Base-by-base conservation (phyloP, 2,113 vertebrate species). In the Gadus chalcogrammus region DNA sequence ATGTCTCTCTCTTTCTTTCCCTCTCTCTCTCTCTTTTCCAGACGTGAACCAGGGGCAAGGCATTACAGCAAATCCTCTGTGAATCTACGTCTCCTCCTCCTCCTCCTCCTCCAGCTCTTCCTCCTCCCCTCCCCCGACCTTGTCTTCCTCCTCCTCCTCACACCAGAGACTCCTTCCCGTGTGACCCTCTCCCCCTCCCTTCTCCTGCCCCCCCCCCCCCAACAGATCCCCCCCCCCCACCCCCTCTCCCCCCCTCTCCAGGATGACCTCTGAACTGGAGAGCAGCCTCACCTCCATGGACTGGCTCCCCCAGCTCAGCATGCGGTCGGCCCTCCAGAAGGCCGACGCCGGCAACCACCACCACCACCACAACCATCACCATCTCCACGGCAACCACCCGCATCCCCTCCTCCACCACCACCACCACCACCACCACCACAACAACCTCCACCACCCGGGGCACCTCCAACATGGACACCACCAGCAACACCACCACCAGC, bases 251-350 rank as follows among this genome's bases (percentile, higher is more conserved):
- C 15, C 71, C 18, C 61, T 55, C 6, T 81, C 64, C 65, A 60
- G 84, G 87, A 96, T 96, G 95, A 95, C 95, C 81, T 96, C 95
- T 78, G 95, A 96, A 90, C 92, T 96, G 90, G 95, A 95, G 88
- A 96, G 95, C 81, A 95, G 95, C 88, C 84, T 96, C 74, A 96
- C 95, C 73, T 95, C 95, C 69, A 96, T 96, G 95, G 95, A 96
- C 91, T 96, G 95, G 95, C 92, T 96, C 79, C 95, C 95, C 67
- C 94, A 96, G 90, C 92, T 96, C 38, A 93, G 93, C 78, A 94
- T 96, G 92, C 92, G 94, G 87, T 92, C 94, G 22, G 90, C 94
- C 83, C 94, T 96, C 74, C 94, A 95, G 78, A 96, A 95, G 82
- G 83, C 92, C 0, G 94, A 95, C 60, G 82, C 85, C 0, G 84